A percentile compares a stretch with the other conserved stretches of the same genome.
Conservation (phyloP, 2,888 invertebrate species). For the Platerodrilus igneus region DNA sequence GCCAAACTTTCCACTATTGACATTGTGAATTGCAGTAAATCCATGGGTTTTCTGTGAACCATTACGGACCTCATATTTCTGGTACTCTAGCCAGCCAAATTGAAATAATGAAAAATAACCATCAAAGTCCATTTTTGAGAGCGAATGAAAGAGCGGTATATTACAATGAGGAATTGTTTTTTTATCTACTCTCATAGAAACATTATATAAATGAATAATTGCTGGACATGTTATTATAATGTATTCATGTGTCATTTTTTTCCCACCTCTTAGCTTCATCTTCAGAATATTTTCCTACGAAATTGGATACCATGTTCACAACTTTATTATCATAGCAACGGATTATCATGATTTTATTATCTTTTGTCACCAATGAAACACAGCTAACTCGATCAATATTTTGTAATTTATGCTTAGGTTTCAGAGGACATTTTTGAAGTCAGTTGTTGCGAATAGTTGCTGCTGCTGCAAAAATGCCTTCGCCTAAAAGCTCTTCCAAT, state of each 20-base stretch:
- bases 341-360: slow-evolving; percentile 10
- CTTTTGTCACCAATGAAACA: slow-evolving; percentile 2
- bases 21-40: slow-evolving; percentile 6
- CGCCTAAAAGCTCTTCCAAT: too few species aligned
- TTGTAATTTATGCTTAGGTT: slow-evolving; percentile 6
- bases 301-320: slow-evolving; percentile 10
- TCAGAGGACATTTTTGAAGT: slow-evolving; percentile 6
- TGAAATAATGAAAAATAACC: slow-evolving; percentile 10
- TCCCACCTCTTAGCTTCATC: slow-evolving; percentile 6
- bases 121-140: slow-evolving; percentile 9
- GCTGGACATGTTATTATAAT: slow-evolving; percentile 11
- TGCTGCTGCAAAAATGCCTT: too few species aligned
- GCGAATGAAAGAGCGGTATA: too few species aligned
- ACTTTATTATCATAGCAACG: slow-evolving; percentile 13
- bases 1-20: not conserved
- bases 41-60: not conserved
- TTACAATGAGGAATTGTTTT: too few species aligned
- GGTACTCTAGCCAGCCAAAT: slow-evolving; percentile 7
- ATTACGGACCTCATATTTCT: not conserved
- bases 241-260: slow-evolving; percentile 3
- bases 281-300: slow-evolving; percentile 3
- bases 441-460: too few species aligned
- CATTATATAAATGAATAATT: slow-evolving; percentile 10
- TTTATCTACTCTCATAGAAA: slow-evolving; percentile 9
- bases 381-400: slow-evolving; percentile 4